Conservation (phyloP, 2,888 invertebrate genomes). For the Thereva nobilitata region DNA sequence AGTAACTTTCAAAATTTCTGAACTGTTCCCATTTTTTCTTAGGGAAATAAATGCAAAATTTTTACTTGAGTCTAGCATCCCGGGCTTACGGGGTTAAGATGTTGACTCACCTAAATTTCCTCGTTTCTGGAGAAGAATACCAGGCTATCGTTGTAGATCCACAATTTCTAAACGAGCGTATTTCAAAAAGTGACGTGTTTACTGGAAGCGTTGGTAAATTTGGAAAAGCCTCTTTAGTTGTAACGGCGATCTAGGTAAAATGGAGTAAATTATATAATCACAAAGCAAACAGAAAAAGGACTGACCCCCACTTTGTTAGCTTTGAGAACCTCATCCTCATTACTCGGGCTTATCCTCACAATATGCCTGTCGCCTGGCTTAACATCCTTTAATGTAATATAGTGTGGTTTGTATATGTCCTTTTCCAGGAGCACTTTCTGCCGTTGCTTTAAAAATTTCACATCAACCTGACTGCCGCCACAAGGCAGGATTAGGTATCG, state of each 20-base stretch:
- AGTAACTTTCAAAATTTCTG: no score
- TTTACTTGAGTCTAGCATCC: no score
- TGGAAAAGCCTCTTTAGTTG: constrained; percentile 58
- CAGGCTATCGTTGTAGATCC: constrained; percentile 63
- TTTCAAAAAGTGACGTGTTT: constrained; percentile 61
- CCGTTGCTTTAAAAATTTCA: constrained; percentile 58
- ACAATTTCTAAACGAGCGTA: constrained; percentile 59
- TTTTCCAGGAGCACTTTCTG: constrained; percentile 52
- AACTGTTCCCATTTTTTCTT: no score
- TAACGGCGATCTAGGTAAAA: constrained; percentile 59
- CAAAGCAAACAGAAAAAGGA: constrained; percentile 10
- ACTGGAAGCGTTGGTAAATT: constrained; percentile 62
- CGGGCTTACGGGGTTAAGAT: no score
- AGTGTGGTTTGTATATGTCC: constrained; percentile 60
- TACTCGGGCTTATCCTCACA: constrained; percentile 60
- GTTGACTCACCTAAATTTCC: constrained; percentile 53
- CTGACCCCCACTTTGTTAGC: constrained; percentile 62
- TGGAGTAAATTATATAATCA: neutral
- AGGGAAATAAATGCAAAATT: no score
- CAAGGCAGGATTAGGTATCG: constrained; percentile 63
- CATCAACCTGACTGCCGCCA: constrained; percentile 60
- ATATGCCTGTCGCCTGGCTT: constrained; percentile 59
- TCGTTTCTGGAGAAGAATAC: constrained; percentile 61
- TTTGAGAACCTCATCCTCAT: constrained; percentile 60
- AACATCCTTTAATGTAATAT: constrained; percentile 55